phyloP scores from a whole-genome alignment of 2,113 vertebrate species.

The Erpornis zantholeuca region DNA sequence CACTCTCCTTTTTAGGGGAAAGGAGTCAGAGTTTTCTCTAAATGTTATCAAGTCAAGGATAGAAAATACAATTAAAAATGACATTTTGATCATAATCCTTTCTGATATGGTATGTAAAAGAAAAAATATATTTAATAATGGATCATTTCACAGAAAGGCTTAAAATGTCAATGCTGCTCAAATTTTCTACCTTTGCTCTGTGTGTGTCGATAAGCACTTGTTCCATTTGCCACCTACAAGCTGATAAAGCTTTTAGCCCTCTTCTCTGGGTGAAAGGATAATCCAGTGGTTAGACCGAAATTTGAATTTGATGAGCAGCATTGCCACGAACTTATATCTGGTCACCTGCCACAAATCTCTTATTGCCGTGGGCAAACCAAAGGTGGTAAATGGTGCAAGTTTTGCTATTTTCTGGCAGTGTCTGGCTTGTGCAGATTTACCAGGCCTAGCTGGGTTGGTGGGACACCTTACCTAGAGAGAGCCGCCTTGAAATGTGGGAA shows the following conservation, averaged over 20 bases:
- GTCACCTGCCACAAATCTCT: neutral
- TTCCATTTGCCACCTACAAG: neutral
- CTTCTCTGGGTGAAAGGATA: neutral
- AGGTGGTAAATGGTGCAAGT: neutral
- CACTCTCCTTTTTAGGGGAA: neutral
- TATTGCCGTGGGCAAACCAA: neutral
- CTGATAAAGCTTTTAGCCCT: neutral
- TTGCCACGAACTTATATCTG: neutral
- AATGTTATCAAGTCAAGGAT: neutral
- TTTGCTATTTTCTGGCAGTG: neutral
- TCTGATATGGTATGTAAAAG: neutral
- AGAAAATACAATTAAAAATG: constrained; percentile 38
- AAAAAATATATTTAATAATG: constrained; percentile 17
- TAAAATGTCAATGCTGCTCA: constrained; percentile 12
- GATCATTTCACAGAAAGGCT: constrained; percentile 11
- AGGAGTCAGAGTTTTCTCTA: neutral
- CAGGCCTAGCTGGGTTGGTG: neutral
- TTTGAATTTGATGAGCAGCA: neutral
- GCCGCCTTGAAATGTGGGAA: neutral
- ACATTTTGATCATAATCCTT: constrained; percentile 28
- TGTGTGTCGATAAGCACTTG: neutral
- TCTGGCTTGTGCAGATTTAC: neutral
- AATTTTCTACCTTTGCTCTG: neutral
- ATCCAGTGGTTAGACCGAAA: neutral
- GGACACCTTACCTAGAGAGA: neutral